Base-by-base conservation (phyloP, 2,888 invertebrate genomes). In the Poecilobothrus nobilitatus region DNA sequence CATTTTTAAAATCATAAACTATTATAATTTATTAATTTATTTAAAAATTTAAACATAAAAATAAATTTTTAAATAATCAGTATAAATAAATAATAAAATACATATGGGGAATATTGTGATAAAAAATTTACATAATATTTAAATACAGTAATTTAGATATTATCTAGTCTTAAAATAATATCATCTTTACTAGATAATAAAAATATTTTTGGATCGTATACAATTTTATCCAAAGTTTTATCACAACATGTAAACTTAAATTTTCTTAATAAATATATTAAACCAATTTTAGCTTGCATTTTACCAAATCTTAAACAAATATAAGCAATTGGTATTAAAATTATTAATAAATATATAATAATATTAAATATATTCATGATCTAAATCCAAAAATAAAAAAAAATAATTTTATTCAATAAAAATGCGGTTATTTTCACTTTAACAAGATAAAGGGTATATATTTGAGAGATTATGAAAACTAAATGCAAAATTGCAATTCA, bases 281-380 rank as follows among this genome's bases (percentile, higher is more conserved):
- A 66, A 0, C 79, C 80, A 22, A 79, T 69, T 18, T 75, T 72
- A 0, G 74, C 64, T 65, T 79, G 78, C 78, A 80, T 78, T 69
- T 77, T 75, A 0, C 78, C 80, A 67, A 81, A 80, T 34, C 81
- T 75, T 73, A 76, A 70, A 3, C 80, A 81, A 64, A 80, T 73
- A 68, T 53, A 53, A 9, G 18, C 2, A 53, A 53, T 18, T 15
- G 53, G 53, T 18, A 53, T 18, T 18, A 53, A 53, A 53, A 53
- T 53, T 53, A 53, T 18, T 18, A 53, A 1, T 53, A 18, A 53
- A 53, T 53, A 53, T 53, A 53, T 53, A 2, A 53, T 4, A 53
- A 53, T 15, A 53, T 18, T 53, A 15, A 53, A 18, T 15, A 18
- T 53, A 53, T 53, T 18, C 53, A 53, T 53, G 12, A 37, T 37